These are phyloP conservation scores for Andrena chrysosceles DNA, from an alignment of 2,888 invertebrate genomes.

Conservation along the genomic window DNA sequence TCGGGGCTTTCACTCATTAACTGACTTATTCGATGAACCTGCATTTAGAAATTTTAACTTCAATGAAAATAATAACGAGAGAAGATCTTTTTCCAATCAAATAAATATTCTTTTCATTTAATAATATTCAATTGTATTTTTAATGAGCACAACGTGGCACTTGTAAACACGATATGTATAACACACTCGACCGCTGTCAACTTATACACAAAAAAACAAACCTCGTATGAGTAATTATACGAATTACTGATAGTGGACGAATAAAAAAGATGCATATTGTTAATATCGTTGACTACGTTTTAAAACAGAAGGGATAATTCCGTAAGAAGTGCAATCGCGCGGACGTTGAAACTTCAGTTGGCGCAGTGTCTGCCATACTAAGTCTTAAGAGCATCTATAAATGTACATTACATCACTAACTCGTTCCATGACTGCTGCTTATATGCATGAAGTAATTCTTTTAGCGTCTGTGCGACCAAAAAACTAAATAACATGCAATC, in stretches of 20 bases:
- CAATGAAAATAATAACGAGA: not conserved
- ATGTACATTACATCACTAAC: conserved; percentile 83
- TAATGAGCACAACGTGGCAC: not conserved
- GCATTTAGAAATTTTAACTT: conserved; percentile 21
- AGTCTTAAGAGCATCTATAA: conserved; percentile 79
- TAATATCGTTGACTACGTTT: conserved; percentile 23
- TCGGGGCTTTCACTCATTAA: conserved; percentile 83
- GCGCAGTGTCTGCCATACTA: conserved; percentile 78
- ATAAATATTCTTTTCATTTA: not conserved
- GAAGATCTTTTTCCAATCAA: not conserved
- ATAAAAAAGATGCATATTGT: conserved; percentile 77
- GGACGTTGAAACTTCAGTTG: conserved; percentile 66
- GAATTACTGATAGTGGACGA: conserved; percentile 61
- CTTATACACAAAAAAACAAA: conserved; percentile 52
- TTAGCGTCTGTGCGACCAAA: conserved; percentile 20
- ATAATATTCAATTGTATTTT: not conserved
- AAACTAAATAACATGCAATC: conserved; percentile 26
- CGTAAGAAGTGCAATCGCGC: conserved; percentile 11
- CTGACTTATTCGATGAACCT: conserved; percentile 85
- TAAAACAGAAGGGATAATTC: conserved; percentile 7
- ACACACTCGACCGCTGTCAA: not conserved
- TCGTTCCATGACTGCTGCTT: conserved; percentile 73
- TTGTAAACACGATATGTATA: not conserved
- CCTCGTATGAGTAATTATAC: conserved; percentile 72
- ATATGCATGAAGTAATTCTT: conserved; percentile 45